Evolutionary conservation across 2,113 vertebrate species (phyloP).

Genomic region (Turnix velox): DNA sequence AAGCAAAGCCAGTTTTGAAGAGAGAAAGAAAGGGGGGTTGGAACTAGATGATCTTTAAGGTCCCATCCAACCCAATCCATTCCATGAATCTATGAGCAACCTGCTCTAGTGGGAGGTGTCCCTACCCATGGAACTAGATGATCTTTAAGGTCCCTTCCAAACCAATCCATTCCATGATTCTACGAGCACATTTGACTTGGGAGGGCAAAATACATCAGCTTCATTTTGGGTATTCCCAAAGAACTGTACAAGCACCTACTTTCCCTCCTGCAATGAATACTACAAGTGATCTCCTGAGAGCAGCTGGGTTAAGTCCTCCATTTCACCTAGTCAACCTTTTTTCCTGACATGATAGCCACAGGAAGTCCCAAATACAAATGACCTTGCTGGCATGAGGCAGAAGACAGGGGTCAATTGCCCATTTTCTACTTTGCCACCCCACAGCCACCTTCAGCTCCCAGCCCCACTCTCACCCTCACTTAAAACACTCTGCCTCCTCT

Average conservation of each 20-base stretch:
- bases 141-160: too few relatives aligned
- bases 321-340: neutral
- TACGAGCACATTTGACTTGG: too few relatives aligned
- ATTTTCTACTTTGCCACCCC: neutral
- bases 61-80: too few relatives aligned
- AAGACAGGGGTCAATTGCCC: neutral
- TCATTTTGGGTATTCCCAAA: neutral
- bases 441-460: neutral
- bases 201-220: neutral
- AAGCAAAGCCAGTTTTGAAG: neutral
- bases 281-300: neutral
- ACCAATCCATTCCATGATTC: too few relatives aligned
- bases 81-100: too few relatives aligned
- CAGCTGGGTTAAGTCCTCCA: rapidly evolving
- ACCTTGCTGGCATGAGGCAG: neutral
- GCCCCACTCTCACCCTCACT: neutral
- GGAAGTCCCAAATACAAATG: neutral
- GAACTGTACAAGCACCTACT: neutral
- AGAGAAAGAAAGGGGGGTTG: neutral
- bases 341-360: neutral
- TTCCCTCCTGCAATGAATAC: neutral
- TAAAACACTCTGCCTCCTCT: neutral
- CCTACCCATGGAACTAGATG: too few relatives aligned
- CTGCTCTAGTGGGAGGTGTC: too few relatives aligned
- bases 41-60: too few relatives aligned